phyloP scores from a whole-genome alignment of 2,113 vertebrate genomes.

The Heptranchias perlo region DNA sequence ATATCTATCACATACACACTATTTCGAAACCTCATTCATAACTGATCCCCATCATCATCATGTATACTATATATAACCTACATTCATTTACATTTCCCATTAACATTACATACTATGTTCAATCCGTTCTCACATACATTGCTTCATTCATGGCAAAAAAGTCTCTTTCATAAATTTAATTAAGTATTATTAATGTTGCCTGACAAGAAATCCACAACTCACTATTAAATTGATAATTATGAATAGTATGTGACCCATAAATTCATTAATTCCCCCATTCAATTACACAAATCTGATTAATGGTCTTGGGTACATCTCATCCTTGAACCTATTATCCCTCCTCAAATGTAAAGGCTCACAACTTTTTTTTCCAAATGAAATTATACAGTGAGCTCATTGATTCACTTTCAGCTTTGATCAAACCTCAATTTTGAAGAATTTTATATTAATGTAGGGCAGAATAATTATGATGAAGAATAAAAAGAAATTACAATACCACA shows the following conservation, averaged over 20 bases:
- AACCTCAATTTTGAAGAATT: not conserved
- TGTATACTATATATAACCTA: not conserved
- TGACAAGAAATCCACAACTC: conserved; percentile 10
- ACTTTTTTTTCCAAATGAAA: not conserved
- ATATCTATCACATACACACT: not conserved
- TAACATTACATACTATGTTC: not conserved
- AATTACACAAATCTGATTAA: conserved; percentile 25
- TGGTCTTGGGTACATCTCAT: not conserved
- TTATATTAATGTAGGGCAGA: not conserved
- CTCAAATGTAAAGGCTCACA: not conserved
- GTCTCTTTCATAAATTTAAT: not conserved
- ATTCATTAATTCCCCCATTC: conserved; percentile 4
- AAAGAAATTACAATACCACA: not conserved
- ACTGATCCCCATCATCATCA: not conserved
- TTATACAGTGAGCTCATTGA: no score
- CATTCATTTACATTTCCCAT: not conserved
- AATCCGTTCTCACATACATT: no score
- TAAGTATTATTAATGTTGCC: not conserved
- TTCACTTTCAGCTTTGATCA: not conserved
- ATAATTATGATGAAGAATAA: not conserved
- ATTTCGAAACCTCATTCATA: not conserved
- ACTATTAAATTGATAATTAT: not conserved
- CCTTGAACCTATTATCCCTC: not conserved
- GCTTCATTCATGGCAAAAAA: not conserved
- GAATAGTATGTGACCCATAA: not conserved